Evolutionary conservation across 2,888 invertebrate species (phyloP).

Genomic region (Frankliniella intonsa): DNA sequence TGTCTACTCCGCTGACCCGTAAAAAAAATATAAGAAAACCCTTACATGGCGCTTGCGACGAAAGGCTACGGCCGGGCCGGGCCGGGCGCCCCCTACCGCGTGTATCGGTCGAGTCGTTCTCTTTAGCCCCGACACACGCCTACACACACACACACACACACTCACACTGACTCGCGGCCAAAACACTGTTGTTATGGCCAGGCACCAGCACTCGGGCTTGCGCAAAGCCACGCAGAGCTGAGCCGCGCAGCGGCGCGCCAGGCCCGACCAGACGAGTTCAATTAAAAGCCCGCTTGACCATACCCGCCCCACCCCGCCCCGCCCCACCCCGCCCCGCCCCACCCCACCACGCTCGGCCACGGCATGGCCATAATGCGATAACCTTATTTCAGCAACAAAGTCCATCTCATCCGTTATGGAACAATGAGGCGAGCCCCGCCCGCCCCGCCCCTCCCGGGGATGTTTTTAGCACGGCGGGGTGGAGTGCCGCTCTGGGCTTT

Average conservation of each 20-base stretch:
- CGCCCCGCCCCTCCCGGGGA: too few species aligned
- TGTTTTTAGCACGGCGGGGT: too few species aligned
- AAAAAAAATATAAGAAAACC: neutral
- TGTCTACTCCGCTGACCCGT: neutral
- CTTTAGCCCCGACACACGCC: neutral
- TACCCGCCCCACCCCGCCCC: neutral
- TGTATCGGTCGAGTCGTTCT: neutral
- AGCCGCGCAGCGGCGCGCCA: neutral
- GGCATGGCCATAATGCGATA: neutral
- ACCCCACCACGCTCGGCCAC: neutral
- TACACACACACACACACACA: neutral
- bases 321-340: neutral
- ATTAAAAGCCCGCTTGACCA: neutral
- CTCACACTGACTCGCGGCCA: neutral
- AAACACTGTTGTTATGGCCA: too few species aligned
- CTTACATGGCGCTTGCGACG: too few species aligned
- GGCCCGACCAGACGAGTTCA: constrained; percentile 6
- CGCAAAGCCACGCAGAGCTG: neutral
- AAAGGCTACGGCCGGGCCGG: neutral
- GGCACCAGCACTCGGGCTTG: neutral
- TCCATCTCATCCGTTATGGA: constrained; percentile 2
- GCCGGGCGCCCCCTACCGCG: neutral
- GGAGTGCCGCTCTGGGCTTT: too few species aligned
- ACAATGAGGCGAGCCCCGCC: neutral
- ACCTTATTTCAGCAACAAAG: neutral